Evolutionary conservation across 2,888 invertebrate species (phyloP).

Genomic region (Hedychridium roseum): DNA sequence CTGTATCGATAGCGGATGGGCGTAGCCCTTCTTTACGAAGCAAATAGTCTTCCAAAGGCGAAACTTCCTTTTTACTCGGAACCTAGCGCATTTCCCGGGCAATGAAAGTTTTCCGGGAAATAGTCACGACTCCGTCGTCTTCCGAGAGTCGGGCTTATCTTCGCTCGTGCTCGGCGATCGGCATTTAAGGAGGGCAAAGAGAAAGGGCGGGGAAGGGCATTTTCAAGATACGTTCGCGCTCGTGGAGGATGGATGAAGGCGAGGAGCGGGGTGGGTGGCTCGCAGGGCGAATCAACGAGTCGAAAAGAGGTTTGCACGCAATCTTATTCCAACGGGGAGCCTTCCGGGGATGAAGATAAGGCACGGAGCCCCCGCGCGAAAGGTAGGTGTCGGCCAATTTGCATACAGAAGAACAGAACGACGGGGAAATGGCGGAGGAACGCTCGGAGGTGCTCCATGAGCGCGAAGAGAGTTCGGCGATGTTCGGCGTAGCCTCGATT

Average conservation of each 20-base stretch:
- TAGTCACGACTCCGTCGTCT: neutral
- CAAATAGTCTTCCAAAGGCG: too few species aligned
- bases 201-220: neutral
- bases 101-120: conserved; percentile 13
- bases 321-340: conserved; percentile 38
- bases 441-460: conserved; percentile 5
- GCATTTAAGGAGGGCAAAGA: too few species aligned
- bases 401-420: conserved; percentile 42
- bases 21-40: too few species aligned
- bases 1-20: too few species aligned
- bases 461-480: too few species aligned
- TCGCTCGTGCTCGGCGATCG: too few species aligned
- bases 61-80: neutral
- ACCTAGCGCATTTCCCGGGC: conserved; percentile 1
- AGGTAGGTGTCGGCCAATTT: conserved; percentile 47
- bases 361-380: conserved; percentile 46
- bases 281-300: conserved; percentile 14
- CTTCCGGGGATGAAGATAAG: conserved; percentile 46
- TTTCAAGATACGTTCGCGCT: conserved; percentile 32
- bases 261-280: conserved; percentile 7
- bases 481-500: too few species aligned
- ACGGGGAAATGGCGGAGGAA: conserved; percentile 4
- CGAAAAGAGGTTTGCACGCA: conserved; percentile 36
- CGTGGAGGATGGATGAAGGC: conserved; percentile 28
- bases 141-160: neutral